phyloP scores from a whole-genome alignment of 1,140 invertebrate genomes.

The Macrostomum lignano region DNA sequence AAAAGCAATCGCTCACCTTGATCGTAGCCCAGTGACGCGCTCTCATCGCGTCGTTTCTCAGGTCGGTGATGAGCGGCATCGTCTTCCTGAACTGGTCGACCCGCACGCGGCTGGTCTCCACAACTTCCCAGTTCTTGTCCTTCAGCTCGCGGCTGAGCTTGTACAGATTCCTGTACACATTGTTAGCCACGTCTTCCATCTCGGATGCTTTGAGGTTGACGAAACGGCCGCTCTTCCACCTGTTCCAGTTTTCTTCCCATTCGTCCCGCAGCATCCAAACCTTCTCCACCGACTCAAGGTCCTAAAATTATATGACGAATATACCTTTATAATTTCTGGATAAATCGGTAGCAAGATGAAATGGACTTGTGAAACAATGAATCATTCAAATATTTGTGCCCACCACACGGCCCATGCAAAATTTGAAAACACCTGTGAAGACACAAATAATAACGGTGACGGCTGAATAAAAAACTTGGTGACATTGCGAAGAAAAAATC shows the following conservation, averaged over 20 bases:
- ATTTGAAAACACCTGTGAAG: too few species aligned
- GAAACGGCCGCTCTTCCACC: slow-evolving; percentile 43
- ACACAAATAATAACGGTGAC: too few species aligned
- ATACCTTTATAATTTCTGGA: too few species aligned
- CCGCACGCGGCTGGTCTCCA: slow-evolving; percentile 37
- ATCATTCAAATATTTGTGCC: too few species aligned
- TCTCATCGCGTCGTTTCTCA: slow-evolving; percentile 51
- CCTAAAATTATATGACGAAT: slow-evolving; percentile 29
- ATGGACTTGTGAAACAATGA: too few species aligned
- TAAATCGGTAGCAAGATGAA: too few species aligned
- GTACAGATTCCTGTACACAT: slow-evolving; percentile 37
- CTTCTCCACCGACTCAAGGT: slow-evolving; percentile 38
- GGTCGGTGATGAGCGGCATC: slow-evolving; percentile 42
- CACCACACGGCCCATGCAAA: too few species aligned
- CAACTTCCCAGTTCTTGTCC: slow-evolving; percentile 48
- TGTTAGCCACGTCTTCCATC: slow-evolving; percentile 26
- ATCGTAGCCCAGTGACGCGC: slow-evolving; percentile 50
- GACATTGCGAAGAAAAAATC: too few species aligned
- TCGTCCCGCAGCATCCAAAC: slow-evolving; percentile 45
- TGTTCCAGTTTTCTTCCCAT: slow-evolving; percentile 47
- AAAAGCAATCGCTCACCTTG: slow-evolving; percentile 28
- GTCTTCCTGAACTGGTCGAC: slow-evolving; percentile 47
- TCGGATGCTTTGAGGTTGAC: slow-evolving; percentile 20
- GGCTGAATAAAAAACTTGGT: too few species aligned
- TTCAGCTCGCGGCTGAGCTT: slow-evolving; percentile 36